These are phyloP conservation scores for Brachystomella parvula DNA, from an alignment of 1,140 invertebrate genomes.

Conservation along the genomic window DNA sequence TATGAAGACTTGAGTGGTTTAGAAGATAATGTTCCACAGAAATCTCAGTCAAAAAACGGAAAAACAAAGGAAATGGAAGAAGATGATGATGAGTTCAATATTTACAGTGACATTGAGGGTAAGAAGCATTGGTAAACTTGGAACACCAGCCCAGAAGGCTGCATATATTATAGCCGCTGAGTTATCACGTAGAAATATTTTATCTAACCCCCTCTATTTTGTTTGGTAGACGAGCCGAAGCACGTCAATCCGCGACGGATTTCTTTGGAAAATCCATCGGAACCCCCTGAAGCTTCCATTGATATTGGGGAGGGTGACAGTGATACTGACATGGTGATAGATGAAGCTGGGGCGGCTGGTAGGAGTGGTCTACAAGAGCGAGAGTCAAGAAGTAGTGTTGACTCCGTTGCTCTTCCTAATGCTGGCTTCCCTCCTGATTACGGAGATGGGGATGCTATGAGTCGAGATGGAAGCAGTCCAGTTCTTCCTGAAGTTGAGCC, in stretches of 20 bases:
- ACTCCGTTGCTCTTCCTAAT: slow-evolving; percentile 18
- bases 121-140: no score
- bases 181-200: no score
- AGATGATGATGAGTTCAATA: slow-evolving; percentile 43
- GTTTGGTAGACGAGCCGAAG: neutral
- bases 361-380: neutral
- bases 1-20: neutral
- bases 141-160: no score
- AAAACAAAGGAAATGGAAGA: slow-evolving; percentile 14
- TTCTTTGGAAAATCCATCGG: neutral
- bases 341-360: slow-evolving; percentile 27
- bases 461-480: slow-evolving; percentile 8
- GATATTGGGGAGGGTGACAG: slow-evolving; percentile 23
- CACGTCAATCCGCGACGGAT: neutral
- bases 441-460: slow-evolving; percentile 13
- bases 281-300: neutral
- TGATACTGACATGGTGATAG: slow-evolving; percentile 40
- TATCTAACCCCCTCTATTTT: neutral
- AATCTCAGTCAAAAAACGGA: neutral
- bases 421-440: slow-evolving; percentile 18
- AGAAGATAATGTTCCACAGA: slow-evolving; percentile 2
- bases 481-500: neutral
- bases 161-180: no score
- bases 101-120: slow-evolving; percentile 52
- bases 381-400: slow-evolving; percentile 17